A percentile compares a stretch with the other conserved stretches of the same genome.
Conservation (phyloP, 2,113 vertebrate species). For the Platichthys stellatus region DNA sequence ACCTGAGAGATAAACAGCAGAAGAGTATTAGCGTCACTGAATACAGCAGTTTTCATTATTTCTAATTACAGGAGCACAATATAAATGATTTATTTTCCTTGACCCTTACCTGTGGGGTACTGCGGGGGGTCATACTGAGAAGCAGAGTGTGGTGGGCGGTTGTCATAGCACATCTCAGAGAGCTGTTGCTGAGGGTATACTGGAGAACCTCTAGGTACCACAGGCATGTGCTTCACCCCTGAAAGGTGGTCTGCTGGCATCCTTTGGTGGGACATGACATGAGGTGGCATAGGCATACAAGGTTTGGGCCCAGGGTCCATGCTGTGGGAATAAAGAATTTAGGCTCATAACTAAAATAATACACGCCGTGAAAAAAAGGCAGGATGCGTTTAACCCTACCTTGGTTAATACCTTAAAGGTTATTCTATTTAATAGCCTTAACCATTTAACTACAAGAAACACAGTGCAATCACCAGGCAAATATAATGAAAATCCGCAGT, state of each 20-base stretch:
- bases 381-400: background rate
- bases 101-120: slow-evolving; percentile 86
- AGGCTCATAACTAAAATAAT: background rate
- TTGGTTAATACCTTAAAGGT: background rate
- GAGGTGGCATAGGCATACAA: slow-evolving; percentile 88
- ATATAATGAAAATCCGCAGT: no score
- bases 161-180: slow-evolving; percentile 91
- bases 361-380: background rate
- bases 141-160: slow-evolving; percentile 85
- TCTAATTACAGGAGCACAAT: background rate
- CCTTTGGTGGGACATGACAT: slow-evolving; percentile 84
- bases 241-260: slow-evolving; percentile 86
- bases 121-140: slow-evolving; percentile 90
- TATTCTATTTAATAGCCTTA: background rate
- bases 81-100: background rate
- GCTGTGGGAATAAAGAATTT: slow-evolving; percentile 65
- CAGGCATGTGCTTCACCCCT: slow-evolving; percentile 89
- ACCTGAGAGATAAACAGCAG: slow-evolving; percentile 77
- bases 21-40: background rate
- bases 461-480: background rate
- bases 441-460: background rate
- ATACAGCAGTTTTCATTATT: background rate
- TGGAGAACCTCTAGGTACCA: slow-evolving; percentile 88
- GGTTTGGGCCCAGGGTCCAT: slow-evolving; percentile 87
- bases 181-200: slow-evolving; percentile 85